Conservation (phyloP, 2,888 invertebrate genomes). For the Sisyra terminalis region DNA sequence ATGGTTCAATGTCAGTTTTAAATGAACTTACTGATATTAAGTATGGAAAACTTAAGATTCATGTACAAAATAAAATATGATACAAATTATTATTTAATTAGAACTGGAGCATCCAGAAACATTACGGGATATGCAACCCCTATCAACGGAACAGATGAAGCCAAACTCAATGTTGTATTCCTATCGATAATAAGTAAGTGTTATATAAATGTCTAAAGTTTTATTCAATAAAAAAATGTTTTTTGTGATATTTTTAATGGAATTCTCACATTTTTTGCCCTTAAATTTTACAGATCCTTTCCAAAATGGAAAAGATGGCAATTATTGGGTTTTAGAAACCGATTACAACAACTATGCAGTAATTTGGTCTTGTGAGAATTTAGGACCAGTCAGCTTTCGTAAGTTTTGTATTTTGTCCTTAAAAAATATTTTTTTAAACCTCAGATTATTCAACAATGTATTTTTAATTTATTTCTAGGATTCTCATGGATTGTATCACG, state of each 20-base stretch:
- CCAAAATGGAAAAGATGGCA: too few relatives aligned
- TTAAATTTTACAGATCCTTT: too few relatives aligned
- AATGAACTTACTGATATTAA: slow-evolving; percentile 28
- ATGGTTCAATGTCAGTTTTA: slow-evolving; percentile 25
- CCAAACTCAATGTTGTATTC: slow-evolving; percentile 43
- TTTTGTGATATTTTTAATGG: too few relatives aligned
- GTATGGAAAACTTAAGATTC: slow-evolving; percentile 24
- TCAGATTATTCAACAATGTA: too few relatives aligned
- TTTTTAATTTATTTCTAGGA: too few relatives aligned
- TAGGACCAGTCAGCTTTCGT: slow-evolving; percentile 37
- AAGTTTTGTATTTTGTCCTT: too few relatives aligned
- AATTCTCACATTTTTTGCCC: too few relatives aligned
- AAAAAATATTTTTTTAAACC: too few relatives aligned
- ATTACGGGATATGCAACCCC: slow-evolving; percentile 39
- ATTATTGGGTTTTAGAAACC: slow-evolving; percentile 45
- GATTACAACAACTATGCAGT: slow-evolving; percentile 44
- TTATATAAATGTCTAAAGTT: too few relatives aligned
- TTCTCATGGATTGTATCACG: slow-evolving; percentile 47
- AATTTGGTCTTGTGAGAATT: slow-evolving; percentile 42
- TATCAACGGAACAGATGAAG: slow-evolving; percentile 33
- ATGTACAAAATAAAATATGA: background rate
- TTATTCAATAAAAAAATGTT: too few relatives aligned
- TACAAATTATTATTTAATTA: slow-evolving; percentile 17
- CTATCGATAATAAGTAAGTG: slow-evolving; percentile 38
- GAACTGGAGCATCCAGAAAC: slow-evolving; percentile 35